phyloP scores from a whole-genome alignment of 2,888 invertebrate genomes.

The Drepana falcataria region DNA sequence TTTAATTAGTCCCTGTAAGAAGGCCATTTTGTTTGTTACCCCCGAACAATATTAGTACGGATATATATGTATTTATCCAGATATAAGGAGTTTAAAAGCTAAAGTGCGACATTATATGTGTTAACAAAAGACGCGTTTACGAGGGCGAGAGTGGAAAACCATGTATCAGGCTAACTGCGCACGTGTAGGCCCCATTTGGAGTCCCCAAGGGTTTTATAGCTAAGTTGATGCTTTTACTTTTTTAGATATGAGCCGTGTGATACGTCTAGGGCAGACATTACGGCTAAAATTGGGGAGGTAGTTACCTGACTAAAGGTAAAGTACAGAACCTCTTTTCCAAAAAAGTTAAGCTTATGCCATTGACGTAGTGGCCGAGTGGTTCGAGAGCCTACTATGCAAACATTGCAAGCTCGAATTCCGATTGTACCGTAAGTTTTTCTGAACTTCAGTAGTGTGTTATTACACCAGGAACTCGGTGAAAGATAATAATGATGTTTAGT shows the following conservation, averaged over 20 bases:
- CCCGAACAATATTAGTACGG: background rate
- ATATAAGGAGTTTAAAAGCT: constrained; percentile 43
- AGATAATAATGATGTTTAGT: too few relatives aligned
- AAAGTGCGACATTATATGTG: constrained; percentile 49
- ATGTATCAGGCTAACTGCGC: constrained; percentile 25
- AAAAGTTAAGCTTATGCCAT: too few relatives aligned
- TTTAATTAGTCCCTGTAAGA: too few relatives aligned
- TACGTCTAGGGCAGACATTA: constrained; percentile 9
- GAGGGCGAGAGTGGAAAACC: constrained; percentile 60
- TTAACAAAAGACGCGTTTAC: constrained; percentile 71
- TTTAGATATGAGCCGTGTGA: constrained; percentile 27
- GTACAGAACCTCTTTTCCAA: too few relatives aligned
- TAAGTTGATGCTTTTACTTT: constrained; percentile 27
- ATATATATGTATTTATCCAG: constrained; percentile 11
- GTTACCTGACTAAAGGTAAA: too few relatives aligned
- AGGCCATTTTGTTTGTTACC: too few relatives aligned
- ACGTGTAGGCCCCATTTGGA: constrained; percentile 25
- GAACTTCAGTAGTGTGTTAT: too few relatives aligned
- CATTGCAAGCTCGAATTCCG: too few relatives aligned
- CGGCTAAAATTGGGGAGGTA: background rate
- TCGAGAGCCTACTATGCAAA: too few relatives aligned
- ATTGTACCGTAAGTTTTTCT: too few relatives aligned
- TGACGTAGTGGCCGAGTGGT: too few relatives aligned
- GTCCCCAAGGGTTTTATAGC: constrained; percentile 37
- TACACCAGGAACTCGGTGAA: too few relatives aligned